These are phyloP conservation scores for Perca schrenkii DNA, from an alignment of 2,113 vertebrate genomes.

Conservation along the genomic window DNA sequence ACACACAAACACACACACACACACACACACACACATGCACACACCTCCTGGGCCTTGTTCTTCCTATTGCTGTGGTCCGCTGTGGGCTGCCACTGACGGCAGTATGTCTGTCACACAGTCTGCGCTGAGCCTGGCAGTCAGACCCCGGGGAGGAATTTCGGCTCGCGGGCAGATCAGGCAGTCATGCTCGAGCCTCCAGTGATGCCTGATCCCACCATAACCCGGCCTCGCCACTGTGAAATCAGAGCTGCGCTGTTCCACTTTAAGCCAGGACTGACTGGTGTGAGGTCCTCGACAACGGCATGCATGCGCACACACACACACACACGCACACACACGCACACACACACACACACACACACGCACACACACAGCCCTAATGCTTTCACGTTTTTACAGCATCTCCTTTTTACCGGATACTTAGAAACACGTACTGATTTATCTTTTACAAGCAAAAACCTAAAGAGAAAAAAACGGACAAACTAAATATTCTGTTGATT, in stretches of 20 bases:
- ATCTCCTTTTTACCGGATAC: neutral
- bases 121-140: constrained; percentile 54
- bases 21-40: constrained; percentile 34
- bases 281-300: neutral
- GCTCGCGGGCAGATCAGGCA: constrained; percentile 55
- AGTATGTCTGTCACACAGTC: constrained; percentile 70
- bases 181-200: constrained; percentile 51
- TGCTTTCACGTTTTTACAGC: neutral
- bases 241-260: constrained; percentile 52
- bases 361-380: constrained; percentile 2
- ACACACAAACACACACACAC: neutral
- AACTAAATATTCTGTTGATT: neutral
- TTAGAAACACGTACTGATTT: neutral
- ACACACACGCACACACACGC: too few relatives aligned
- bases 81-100: constrained; percentile 55
- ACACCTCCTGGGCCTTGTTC: constrained; percentile 42
- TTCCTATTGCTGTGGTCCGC: constrained; percentile 29
- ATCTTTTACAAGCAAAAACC: neutral
- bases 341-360: neutral
- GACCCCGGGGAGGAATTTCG: constrained; percentile 58
- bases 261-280: constrained; percentile 20
- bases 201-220: constrained; percentile 58
- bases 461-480: neutral
- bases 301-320: neutral
- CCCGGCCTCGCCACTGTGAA: constrained; percentile 48